These are phyloP conservation scores for Allacma fusca DNA, from an alignment of 2,888 invertebrate genomes.

Conservation along the genomic window DNA sequence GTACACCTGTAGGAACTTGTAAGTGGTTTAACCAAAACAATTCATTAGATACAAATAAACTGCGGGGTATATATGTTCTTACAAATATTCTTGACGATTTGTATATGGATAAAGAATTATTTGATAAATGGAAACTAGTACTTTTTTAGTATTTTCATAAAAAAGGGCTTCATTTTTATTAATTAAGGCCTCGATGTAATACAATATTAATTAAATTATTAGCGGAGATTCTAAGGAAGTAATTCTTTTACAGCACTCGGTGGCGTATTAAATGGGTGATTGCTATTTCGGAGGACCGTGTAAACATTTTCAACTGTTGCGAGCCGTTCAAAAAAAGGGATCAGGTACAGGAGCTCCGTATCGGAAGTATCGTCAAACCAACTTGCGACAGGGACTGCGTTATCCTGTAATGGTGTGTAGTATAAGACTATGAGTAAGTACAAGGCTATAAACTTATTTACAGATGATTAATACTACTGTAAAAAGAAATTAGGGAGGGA, in stretches of 20 bases:
- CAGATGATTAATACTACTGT: not conserved
- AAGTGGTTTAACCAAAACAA: conserved; percentile 9
- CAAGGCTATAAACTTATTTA: not conserved
- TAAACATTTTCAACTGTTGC: conserved; percentile 97
- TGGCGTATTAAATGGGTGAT: conserved; percentile 72
- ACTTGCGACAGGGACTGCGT: conserved; percentile 90
- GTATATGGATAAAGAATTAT: conserved; percentile 21
- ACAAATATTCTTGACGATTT: conserved; percentile 21
- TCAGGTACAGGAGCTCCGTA: conserved; percentile 93
- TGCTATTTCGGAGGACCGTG: conserved; percentile 90
- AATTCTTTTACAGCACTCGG: conserved; percentile 45
- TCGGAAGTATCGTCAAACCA: conserved; percentile 99
- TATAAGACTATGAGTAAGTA: not conserved
- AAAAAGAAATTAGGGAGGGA: not conserved
- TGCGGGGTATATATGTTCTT: conserved; percentile 16
- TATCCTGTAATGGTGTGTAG: conserved; percentile 50
- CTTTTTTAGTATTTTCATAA: conserved; percentile 32
- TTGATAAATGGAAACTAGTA: conserved; percentile 22
- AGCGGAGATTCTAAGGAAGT: conserved; percentile 42
- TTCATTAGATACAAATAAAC: conserved; percentile 7
- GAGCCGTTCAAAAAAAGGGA: conserved; percentile 97
- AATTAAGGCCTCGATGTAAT: conserved; percentile 41
- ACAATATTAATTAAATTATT: conserved; percentile 37
- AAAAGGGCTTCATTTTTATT: conserved; percentile 37
- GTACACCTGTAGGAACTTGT: conserved; percentile 21